phyloP scores from a whole-genome alignment of 2,888 invertebrate species.

The Uropetala carovei region DNA sequence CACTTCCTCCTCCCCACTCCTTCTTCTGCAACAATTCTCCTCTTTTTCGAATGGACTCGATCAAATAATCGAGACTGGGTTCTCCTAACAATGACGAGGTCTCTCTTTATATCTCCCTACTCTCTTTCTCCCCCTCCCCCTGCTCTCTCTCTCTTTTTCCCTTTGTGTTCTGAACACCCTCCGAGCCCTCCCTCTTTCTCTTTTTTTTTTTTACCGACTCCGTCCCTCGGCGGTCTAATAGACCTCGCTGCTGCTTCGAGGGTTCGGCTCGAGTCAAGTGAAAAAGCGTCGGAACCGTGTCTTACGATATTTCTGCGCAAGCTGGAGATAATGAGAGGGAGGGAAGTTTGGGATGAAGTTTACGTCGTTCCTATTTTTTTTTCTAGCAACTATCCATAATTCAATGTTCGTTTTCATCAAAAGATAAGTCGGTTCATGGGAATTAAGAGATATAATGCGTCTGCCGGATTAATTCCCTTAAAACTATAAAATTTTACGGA shows the following conservation, averaged over 20 bases:
- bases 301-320: not conserved
- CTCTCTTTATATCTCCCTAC: conserved; percentile 9
- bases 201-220: not conserved
- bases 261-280: not conserved
- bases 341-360: not conserved
- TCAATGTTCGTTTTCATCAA: too few species aligned
- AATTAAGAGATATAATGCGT: too few species aligned
- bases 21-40: conserved; percentile 48
- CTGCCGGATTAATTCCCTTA: too few species aligned
- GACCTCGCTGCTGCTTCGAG: not conserved
- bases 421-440: too few species aligned
- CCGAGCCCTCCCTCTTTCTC: not conserved
- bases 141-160: not conserved
- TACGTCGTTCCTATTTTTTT: too few species aligned
- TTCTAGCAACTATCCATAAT: too few species aligned
- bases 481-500: too few species aligned
- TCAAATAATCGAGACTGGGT: conserved; percentile 54
- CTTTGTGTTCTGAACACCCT: not conserved
- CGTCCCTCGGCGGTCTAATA: conserved; percentile 5
- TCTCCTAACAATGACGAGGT: conserved; percentile 27
- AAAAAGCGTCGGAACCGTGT: not conserved
- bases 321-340: not conserved
- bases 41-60: conserved; percentile 58
- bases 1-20: not conserved
- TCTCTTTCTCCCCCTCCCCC: not conserved